Percentiles rank a stretch among this genome's conserved stretches.
Conservation (phyloP, 2,888 invertebrate species). For the Laspeyria flexula region DNA sequence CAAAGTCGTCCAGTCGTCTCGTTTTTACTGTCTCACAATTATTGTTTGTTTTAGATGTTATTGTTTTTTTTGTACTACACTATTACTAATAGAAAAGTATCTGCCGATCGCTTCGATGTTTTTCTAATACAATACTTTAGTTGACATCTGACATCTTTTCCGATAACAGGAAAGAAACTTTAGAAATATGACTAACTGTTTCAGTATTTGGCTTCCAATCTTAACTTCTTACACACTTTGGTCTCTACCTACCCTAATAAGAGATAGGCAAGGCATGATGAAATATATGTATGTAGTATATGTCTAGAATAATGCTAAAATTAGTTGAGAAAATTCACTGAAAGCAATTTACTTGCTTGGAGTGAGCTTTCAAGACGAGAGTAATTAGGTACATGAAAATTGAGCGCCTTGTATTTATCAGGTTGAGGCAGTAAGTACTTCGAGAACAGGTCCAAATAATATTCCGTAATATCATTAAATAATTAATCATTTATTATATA, state of each 20-base stretch:
- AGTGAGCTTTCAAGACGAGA: not conserved
- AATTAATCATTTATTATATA: conserved; percentile 49
- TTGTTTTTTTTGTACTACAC: too few species aligned
- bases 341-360: not conserved
- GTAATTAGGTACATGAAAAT: not conserved
- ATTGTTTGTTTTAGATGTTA: not conserved
- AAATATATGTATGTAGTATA: too few species aligned
- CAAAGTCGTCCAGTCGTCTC: not conserved
- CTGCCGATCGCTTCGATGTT: too few species aligned
- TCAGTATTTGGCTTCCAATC: too few species aligned
- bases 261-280: not conserved
- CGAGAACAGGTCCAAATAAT: not conserved
- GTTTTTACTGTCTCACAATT: not conserved
- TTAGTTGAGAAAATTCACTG: not conserved
- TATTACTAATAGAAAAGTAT: too few species aligned
- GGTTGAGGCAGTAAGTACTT: not conserved
- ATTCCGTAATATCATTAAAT: conserved; percentile 41
- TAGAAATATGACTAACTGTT: too few species aligned
- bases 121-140: too few species aligned
- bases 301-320: not conserved
- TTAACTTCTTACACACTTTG: too few species aligned
- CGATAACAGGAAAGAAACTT: too few species aligned
- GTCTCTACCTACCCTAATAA: too few species aligned
- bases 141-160: too few species aligned
- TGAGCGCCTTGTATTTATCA: not conserved